Evolutionary conservation across 2,797 vertebrate species (phyloP).

Genomic region (Scyliorhinus canicula): DNA sequence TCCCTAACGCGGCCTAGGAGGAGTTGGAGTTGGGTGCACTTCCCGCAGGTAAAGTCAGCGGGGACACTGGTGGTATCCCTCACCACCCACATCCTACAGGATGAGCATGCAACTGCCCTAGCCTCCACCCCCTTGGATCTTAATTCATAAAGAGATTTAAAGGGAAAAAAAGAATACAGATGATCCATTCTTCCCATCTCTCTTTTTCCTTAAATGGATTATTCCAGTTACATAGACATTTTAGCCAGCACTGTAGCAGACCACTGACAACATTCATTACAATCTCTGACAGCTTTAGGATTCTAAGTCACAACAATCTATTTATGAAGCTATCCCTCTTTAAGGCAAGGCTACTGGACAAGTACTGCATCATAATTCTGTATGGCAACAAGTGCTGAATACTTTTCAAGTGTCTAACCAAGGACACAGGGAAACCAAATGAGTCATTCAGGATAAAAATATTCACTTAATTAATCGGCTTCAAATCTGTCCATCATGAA

Average conservation of each 20-base stretch:
- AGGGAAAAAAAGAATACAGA: too few relatives aligned
- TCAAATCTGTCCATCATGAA: background rate
- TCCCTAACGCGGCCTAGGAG: too few relatives aligned
- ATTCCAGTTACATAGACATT: background rate
- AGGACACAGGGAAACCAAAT: background rate
- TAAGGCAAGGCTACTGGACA: background rate
- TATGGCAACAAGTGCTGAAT: background rate
- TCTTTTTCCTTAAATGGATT: background rate
- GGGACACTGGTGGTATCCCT: too few relatives aligned
- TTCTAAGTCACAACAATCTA: background rate
- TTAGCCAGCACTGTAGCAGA: background rate
- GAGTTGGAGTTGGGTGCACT: too few relatives aligned
- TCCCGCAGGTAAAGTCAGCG: too few relatives aligned
- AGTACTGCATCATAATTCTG: background rate
- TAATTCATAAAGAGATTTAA: too few relatives aligned
- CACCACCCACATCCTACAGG: too few relatives aligned
- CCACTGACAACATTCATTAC: background rate
- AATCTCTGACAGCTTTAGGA: background rate
- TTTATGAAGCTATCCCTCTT: background rate
- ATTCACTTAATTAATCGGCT: constrained; percentile 9
- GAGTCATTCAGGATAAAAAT: background rate
- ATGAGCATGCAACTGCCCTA: too few relatives aligned
- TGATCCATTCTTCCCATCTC: background rate
- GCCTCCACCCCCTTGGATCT: too few relatives aligned
- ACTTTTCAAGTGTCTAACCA: background rate